Conservation (phyloP, 2,888 invertebrate species). For the Aleiodes leptofemur region DNA sequence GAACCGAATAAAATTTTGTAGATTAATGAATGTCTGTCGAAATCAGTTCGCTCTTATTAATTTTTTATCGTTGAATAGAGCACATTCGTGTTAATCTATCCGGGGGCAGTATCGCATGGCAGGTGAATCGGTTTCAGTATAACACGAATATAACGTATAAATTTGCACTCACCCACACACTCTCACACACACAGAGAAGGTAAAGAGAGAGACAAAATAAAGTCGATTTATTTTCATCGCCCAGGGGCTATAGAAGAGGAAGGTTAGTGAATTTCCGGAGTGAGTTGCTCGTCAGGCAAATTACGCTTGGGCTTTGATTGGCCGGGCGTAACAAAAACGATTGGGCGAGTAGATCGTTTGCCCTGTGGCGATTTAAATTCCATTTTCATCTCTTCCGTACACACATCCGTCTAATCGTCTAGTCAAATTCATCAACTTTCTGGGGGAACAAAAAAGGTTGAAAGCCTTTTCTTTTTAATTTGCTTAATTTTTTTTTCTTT, state of each 20-base stretch:
- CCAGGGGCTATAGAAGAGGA: constrained; percentile 48
- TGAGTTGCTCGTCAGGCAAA: constrained; percentile 31
- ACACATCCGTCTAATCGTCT: constrained; percentile 29
- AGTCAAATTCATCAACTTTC: constrained; percentile 28
- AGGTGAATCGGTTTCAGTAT: too few relatives aligned
- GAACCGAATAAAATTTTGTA: too few relatives aligned
- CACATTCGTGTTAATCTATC: too few relatives aligned
- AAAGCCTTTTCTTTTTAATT: constrained; percentile 1
- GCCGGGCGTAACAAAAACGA: constrained; percentile 46
- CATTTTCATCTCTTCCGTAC: constrained; percentile 30
- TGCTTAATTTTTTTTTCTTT: not conserved
- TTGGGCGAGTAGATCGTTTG: constrained; percentile 38
- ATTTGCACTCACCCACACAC: too few relatives aligned
- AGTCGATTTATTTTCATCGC: constrained; percentile 60
- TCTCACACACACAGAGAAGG: too few relatives aligned
- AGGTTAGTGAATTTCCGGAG: constrained; percentile 32
- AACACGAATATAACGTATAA: not conserved
- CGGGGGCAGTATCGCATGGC: too few relatives aligned
- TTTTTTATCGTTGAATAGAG: not conserved
- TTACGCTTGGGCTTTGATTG: constrained; percentile 39
- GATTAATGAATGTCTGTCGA: too few relatives aligned
- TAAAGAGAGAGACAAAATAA: constrained; percentile 50
- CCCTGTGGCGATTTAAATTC: constrained; percentile 30
- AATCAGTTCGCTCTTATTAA: constrained; percentile 28
- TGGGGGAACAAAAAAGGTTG: not conserved